Evolutionary conservation across 2,797 vertebrate genomes (phyloP).

Genomic region (Brachymystax lenok): DNA sequence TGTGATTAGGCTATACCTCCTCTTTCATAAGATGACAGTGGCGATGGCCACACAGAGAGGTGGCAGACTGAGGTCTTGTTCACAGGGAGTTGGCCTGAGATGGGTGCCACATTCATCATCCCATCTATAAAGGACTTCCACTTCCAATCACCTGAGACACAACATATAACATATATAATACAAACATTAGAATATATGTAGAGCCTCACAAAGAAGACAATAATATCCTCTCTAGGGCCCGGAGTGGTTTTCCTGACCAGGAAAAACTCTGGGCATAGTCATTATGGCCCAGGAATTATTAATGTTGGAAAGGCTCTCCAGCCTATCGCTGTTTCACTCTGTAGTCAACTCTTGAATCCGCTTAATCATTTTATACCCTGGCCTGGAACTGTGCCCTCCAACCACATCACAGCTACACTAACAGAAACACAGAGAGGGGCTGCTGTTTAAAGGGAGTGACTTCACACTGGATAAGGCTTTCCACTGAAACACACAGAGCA

Average conservation of each 20-base stretch:
- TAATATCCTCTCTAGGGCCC: too few relatives aligned
- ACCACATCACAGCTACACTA: slow-evolving; percentile 49
- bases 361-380: slow-evolving; percentile 29
- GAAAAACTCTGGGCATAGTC: neutral
- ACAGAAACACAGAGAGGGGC: slow-evolving; percentile 23
- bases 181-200: neutral
- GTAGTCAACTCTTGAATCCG: slow-evolving; percentile 11
- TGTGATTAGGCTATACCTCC: neutral
- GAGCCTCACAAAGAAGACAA: too few relatives aligned
- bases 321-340: neutral
- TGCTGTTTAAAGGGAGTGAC: neutral
- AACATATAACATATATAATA: neutral
- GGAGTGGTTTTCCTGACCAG: neutral
- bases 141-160: neutral
- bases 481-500: slow-evolving; percentile 32
- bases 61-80: neutral
- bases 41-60: too few relatives aligned
- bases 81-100: too few relatives aligned
- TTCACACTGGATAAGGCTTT: slow-evolving; percentile 29
- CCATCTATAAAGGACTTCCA: neutral
- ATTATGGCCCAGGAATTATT: neutral
- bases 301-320: neutral
- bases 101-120: neutral
- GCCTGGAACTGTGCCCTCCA: slow-evolving; percentile 43
- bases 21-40: neutral